Base-by-base conservation (phyloP, 1,140 invertebrate genomes). In the Lepidurus arcticus region DNA sequence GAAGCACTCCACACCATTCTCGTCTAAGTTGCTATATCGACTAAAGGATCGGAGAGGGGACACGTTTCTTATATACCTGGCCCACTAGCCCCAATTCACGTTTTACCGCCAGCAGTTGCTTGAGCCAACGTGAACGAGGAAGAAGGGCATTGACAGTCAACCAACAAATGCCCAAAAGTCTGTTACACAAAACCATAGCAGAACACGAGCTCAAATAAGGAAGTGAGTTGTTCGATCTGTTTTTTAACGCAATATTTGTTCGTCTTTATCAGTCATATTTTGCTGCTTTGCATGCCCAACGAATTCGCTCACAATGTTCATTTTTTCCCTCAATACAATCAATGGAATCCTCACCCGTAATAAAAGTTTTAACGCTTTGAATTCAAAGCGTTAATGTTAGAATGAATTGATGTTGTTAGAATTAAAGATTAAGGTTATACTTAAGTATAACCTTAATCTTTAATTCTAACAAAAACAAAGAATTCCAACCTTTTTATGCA, bases 21-120 rank as follows among this genome's bases (percentile, higher is more conserved):
- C 8, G 4, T 21, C 13, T 21, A 65, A 65, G 53, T n/a, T n/a
- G n/a, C 8, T 65, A 34, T 65, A 65, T 16, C 53, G 53, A 65
- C 53, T 65, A 65, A 65, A 65, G 53, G 53, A 7, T 65, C 53
- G 16, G 1, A 11, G 9, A n/a, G 6, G n/a, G 13, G 9, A 65
- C 53, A n/a, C 53, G 9, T 65, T 9, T 65, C 53, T 65, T 65
- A 65, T 65, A 65, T 65, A 65, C 53, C 53, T 65, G 53, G 53
- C 53, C 53, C 53, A 65, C 53, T 65, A 65, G 53, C 53, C 53
- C 53, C 53, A 65, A 65, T 65, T 65, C 53, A 65, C 53, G 21
- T 65, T 7, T n/a, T 9, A 65, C 53, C 53, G 53, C 53, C 16
- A 65, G 53, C 34, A 34, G 34, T 34, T 3, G 53, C 21, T n/a